phyloP scores from a whole-genome alignment of 2,797 vertebrate genomes.

The Pygocentrus nattereri region DNA sequence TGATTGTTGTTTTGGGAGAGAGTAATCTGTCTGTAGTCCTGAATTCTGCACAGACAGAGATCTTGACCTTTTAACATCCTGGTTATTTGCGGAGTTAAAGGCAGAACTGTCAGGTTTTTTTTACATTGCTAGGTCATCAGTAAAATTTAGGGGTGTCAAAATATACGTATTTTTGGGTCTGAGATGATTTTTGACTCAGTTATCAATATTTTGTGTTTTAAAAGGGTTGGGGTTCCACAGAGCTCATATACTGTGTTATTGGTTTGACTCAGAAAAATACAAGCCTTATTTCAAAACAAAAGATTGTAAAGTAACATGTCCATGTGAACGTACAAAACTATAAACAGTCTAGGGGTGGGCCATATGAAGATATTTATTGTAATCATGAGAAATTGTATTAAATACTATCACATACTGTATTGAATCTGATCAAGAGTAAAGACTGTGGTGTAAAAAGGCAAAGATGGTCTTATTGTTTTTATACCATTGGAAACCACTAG shows the following conservation, averaged over 20 bases:
- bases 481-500: too few relatives aligned
- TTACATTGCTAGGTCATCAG: neutral
- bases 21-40: neutral
- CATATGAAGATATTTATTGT: too few relatives aligned
- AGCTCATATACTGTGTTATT: too few relatives aligned
- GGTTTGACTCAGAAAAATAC: too few relatives aligned
- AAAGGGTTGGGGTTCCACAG: too few relatives aligned
- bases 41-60: neutral
- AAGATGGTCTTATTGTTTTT: too few relatives aligned
- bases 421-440: neutral
- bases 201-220: neutral
- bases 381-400: too few relatives aligned
- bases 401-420: too few relatives aligned
- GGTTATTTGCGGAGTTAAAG: neutral
- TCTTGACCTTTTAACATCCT: neutral
- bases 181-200: neutral
- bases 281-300: too few relatives aligned
- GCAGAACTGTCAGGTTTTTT: neutral
- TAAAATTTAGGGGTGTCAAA: neutral
- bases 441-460: too few relatives aligned
- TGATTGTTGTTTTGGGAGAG: neutral
- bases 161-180: neutral
- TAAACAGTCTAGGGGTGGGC: neutral
- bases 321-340: too few relatives aligned
- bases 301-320: too few relatives aligned